These are phyloP conservation scores for Napeogenes sylphis DNA, from an alignment of 2,888 invertebrate species.

Conservation along the genomic window DNA sequence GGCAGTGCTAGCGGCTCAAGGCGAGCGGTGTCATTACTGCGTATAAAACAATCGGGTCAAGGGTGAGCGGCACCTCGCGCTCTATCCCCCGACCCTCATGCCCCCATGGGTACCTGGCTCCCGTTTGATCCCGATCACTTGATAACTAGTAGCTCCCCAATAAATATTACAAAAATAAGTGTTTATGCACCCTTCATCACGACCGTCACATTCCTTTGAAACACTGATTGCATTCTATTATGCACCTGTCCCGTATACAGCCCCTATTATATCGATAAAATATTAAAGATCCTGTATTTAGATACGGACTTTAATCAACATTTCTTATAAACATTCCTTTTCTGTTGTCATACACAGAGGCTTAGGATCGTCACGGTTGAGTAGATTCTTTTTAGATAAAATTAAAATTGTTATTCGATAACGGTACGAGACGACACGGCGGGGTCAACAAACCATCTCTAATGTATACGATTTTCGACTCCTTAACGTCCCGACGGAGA, in stretches of 20 bases:
- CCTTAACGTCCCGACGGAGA: slow-evolving; percentile 55
- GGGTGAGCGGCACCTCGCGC: slow-evolving; percentile 55
- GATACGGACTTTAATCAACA: slow-evolving; percentile 24
- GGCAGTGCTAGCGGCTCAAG: slow-evolving; percentile 77
- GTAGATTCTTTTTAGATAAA: slow-evolving; percentile 24
- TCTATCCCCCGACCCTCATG: slow-evolving; percentile 39
- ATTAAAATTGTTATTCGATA: slow-evolving; percentile 35
- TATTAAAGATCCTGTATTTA: slow-evolving; percentile 49
- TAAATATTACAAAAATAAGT: slow-evolving; percentile 41
- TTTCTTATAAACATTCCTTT: slow-evolving; percentile 20
- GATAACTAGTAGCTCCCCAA: slow-evolving; percentile 46
- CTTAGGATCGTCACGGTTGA: slow-evolving; percentile 20
- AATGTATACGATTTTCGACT: slow-evolving; percentile 50
- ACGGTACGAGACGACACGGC: slow-evolving; percentile 33
- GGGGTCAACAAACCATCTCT: slow-evolving; percentile 46
- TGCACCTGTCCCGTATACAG: slow-evolving; percentile 64
- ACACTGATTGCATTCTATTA: slow-evolving; percentile 53
- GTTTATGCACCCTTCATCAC: slow-evolving; percentile 61
- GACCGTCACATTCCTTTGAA: slow-evolving; percentile 54
- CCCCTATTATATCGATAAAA: slow-evolving; percentile 45
- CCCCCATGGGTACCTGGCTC: slow-evolving; percentile 57
- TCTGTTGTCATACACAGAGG: slow-evolving; percentile 14
- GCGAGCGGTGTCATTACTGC: slow-evolving; percentile 77
- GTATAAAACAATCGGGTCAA: slow-evolving; percentile 76
- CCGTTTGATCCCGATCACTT: slow-evolving; percentile 58